phyloP scores from a whole-genome alignment of 2,113 vertebrate genomes.

The Aldabrachelys gigantea region DNA sequence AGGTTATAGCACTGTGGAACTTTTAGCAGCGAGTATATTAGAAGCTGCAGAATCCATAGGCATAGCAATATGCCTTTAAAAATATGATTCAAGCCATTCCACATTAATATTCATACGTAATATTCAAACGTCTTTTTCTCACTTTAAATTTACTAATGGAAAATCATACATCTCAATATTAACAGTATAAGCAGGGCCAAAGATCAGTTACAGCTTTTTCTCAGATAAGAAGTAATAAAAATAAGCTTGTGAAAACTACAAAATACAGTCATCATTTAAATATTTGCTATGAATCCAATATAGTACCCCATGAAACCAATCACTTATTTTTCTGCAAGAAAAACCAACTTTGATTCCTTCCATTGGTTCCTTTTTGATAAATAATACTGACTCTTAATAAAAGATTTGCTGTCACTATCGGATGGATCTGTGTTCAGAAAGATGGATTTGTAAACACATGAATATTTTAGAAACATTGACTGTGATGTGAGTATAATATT shows the following conservation, averaged over 20 bases:
- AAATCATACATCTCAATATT: not conserved
- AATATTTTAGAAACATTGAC: constrained; percentile 32
- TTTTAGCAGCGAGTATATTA: not conserved
- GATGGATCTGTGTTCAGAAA: not conserved
- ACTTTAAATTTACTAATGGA: constrained; percentile 10
- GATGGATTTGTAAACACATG: not conserved
- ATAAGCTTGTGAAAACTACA: not conserved
- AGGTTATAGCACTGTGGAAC: accelerated
- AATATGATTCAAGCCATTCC: not conserved
- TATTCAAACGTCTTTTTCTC: not conserved
- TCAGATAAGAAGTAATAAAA: constrained; percentile 39
- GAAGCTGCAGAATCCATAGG: not conserved
- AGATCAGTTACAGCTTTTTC: not conserved
- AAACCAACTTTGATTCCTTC: not conserved
- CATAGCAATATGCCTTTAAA: not conserved
- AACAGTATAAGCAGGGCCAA: not conserved
- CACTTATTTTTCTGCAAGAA: not conserved
- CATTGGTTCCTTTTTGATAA: not conserved
- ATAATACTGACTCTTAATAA: not conserved
- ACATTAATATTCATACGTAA: not conserved
- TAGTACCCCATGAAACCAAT: not conserved
- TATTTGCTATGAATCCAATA: not conserved
- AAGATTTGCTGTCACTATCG: not conserved
- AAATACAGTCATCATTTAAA: not conserved
- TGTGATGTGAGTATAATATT: not conserved